phyloP scores from a whole-genome alignment of 2,888 invertebrate species.

The Lasioglossum pauxillum region DNA sequence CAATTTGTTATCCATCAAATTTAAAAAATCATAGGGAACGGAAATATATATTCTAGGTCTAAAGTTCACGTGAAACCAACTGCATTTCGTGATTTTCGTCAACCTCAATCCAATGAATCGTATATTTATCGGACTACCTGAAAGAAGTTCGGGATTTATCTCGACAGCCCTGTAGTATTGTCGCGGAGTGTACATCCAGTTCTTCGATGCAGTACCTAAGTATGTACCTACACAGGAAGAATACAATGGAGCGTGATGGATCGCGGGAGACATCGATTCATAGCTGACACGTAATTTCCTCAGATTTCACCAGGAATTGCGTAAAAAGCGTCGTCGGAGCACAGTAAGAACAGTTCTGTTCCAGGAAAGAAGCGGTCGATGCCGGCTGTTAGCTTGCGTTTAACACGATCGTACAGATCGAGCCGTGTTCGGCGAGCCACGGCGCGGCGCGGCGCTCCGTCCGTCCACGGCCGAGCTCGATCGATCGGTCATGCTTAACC shows the following conservation, averaged over 20 bases:
- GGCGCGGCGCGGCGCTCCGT: neutral
- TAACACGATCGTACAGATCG: slow-evolving; percentile 30
- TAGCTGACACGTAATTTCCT: slow-evolving; percentile 29
- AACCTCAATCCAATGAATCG: no score
- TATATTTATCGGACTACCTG: no score
- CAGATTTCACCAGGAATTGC: slow-evolving; percentile 3
- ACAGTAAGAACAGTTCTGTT: slow-evolving; percentile 14
- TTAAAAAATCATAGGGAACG: no score
- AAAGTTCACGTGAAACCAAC: no score
- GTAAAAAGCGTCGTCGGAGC: neutral
- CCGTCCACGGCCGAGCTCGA: slow-evolving; percentile 37
- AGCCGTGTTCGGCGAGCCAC: slow-evolving; percentile 9
- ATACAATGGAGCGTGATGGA: neutral
- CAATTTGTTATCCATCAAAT: no score
- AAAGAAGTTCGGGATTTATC: no score
- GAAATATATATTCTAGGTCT: no score
- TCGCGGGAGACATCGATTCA: neutral
- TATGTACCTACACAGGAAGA: neutral
- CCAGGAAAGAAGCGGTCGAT: slow-evolving; percentile 18
- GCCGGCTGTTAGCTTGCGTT: slow-evolving; percentile 26
- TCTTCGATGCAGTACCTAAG: neutral
- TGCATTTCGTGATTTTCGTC: no score
- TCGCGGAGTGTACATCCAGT: neutral
- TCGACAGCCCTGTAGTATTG: neutral
- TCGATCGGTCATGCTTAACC: slow-evolving; percentile 64